Evolutionary conservation across 1,140 invertebrate genomes (phyloP), one percentile per base, ranked within the genome.

Genomic region (Papilio machaon): DNA sequence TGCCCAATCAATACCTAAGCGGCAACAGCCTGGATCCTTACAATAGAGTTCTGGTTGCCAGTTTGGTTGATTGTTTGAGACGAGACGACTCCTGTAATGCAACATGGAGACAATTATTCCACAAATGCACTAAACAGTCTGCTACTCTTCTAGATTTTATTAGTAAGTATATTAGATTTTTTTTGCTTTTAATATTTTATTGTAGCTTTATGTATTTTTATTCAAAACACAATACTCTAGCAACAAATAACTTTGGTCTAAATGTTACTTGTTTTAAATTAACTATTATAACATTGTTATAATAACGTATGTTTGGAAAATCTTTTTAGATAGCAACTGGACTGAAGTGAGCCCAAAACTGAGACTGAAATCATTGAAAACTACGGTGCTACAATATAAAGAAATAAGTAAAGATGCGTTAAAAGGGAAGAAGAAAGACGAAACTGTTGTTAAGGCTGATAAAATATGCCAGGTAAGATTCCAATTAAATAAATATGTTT

Each of bases 341-440:
- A 83, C 47, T 2, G 87, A 86, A 82, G 87, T 93, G 2, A 93
- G 88, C 83, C 85, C 85, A 23, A 91, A 83, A 82, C 81, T 94
- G 73, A 94, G 91, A 52, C 81, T 81, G 43, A 93, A 93, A 77
- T 92, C 92, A 6, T 80, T 94, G 70, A 94, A 91, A 83, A 52
- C 80, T 10, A 90, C 92, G n/a, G 86, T 94, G 30, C 60, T 83
- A 43, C 88, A 92, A 77, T 94, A 89, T 81, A 88, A 92, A 70
- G 90, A 93, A 81, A 87, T 92, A 3, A 88, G 92, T 30, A 90
- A 86, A 9, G 92, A 94, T 82, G 88, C 91, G 23, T 81, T 94
- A 54, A 94, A 91, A 81, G 92, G 92, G 7, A 94, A 94, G 82
- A 94, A 94, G 81, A 94, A 91, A 60, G 93, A 94, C 83, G 93